These are phyloP conservation scores for Hassar affinis DNA, from an alignment of 2,113 vertebrate genomes.

Conservation along the genomic window DNA sequence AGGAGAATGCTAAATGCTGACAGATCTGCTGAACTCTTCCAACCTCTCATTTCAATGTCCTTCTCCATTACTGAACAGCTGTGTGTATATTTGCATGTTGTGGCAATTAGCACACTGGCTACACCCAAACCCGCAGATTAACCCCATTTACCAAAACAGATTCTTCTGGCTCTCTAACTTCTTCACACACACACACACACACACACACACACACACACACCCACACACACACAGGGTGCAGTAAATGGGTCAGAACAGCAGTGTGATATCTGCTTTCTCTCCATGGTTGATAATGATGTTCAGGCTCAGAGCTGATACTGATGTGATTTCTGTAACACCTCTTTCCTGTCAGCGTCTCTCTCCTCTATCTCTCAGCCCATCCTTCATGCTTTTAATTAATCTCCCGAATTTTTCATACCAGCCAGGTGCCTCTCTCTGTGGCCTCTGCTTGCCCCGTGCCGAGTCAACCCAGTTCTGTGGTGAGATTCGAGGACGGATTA, in stretches of 20 bases:
- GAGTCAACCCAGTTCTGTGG: conserved; percentile 29
- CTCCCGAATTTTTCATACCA: conserved; percentile 20
- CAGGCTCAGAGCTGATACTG: conserved; percentile 36
- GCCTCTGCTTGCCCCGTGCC: conserved; percentile 37
- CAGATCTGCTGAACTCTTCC: conserved; percentile 23
- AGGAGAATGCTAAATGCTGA: conserved; percentile 3
- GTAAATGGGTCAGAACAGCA: conserved; percentile 45
- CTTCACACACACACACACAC: conserved; percentile 15
- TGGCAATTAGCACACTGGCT: not conserved
- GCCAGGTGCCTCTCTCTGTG: conserved; percentile 15
- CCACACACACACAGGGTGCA: not conserved
- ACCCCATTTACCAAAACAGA: not conserved
- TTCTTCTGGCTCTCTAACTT: not conserved
- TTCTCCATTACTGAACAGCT: not conserved
- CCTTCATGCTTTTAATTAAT: conserved; percentile 31
- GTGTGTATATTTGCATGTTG: not conserved
- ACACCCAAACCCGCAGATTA: not conserved
- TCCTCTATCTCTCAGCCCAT: conserved; percentile 29
- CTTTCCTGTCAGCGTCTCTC: conserved; percentile 29
- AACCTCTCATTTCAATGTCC: not conserved
- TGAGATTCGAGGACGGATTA: conserved; percentile 34
- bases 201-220: not conserved
- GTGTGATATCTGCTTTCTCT: conserved; percentile 18
- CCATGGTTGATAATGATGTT: conserved; percentile 43
- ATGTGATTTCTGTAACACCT: conserved; percentile 33